Evolutionary conservation across 2,797 vertebrate species (phyloP), one percentile per base, ranked within the genome.

Genomic region (Delichon dasypus): DNA sequence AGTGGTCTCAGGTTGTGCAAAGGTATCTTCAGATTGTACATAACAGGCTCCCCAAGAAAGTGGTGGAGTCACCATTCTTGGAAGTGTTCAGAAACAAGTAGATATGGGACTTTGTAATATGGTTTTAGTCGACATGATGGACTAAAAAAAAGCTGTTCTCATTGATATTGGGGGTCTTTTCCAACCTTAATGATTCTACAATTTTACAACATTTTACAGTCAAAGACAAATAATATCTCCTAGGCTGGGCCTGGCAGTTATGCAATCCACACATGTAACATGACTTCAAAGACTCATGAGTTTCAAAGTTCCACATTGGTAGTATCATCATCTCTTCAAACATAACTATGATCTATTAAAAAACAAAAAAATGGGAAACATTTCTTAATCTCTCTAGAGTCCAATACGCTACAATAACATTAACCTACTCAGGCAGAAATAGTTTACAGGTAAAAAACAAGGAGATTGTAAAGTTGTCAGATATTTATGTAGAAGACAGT

Each of bases 211-310:
- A 32, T 51, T 67, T 81, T 61, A 27, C 23, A 57, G 14, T 40
- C 9, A 21, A 76, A 64, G 12, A 74, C 55, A 44, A 9, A 23
- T 40, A 80, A 48, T 11, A 32, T 6, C 42, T 68, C 6, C 27
- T 48, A 34, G 29, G 15, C 26, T 53, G 27, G 21, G 15, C 51
- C n/a, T 29, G 29, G 18, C 4, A 68, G 22, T 18, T 65, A 17
- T 32, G 30, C 27, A 55, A 68, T n/a, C 38, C 53, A 65, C 19
- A 54, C 5, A 11, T 0, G 0, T 18, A 51, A 50, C 4, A 6
- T 17, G 18, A 60, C 7, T 64, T 70, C 34, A 62, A 65, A 82
- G 13, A 71, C 50, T 17, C 17, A 11, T 26, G 16, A 45, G 25
- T 64, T 71, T 71, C n/a, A 64, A 40, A 57, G 38, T 34, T 87